phyloP scores from a whole-genome alignment of 2,888 invertebrate species.

The Epiblema foenella region DNA sequence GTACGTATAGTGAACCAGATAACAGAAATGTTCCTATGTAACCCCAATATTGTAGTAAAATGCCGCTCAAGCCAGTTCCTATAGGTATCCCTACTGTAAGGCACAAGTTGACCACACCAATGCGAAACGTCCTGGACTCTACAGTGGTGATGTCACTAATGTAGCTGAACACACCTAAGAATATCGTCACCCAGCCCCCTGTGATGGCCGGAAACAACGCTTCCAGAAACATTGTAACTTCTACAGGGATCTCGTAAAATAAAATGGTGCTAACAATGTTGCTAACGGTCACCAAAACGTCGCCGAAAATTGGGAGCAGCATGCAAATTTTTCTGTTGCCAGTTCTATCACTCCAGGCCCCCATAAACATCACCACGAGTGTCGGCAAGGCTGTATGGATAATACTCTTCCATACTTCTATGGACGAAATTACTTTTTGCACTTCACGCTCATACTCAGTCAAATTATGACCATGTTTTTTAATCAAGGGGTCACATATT shows the following conservation, averaged over 20 bases:
- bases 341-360: conserved; percentile 86
- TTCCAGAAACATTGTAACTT: conserved; percentile 81
- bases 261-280: conserved; percentile 78
- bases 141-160: conserved; percentile 84
- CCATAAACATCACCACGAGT: conserved; percentile 88
- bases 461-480: conserved; percentile 3
- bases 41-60: conserved; percentile 3
- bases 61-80: conserved; percentile 20
- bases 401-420: conserved; percentile 90
- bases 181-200: conserved; percentile 83
- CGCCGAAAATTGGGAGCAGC: conserved; percentile 88
- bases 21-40: conserved; percentile 9
- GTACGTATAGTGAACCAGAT: conserved; percentile 10
- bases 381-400: conserved; percentile 89
- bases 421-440: conserved; percentile 87
- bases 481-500: conserved; percentile 88
- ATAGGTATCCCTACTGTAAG: conserved; percentile 12
- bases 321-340: conserved; percentile 88
- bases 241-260: conserved; percentile 82
- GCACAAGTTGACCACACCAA: conserved; percentile 24
- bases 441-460: conserved; percentile 69
- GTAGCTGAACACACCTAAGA: conserved; percentile 85
- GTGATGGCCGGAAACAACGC: conserved; percentile 81
- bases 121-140: conserved; percentile 55
- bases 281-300: conserved; percentile 86